These are phyloP conservation scores for Cyanoliseus patagonus DNA, from an alignment of 2,113 vertebrate species.

Conservation along the genomic window DNA sequence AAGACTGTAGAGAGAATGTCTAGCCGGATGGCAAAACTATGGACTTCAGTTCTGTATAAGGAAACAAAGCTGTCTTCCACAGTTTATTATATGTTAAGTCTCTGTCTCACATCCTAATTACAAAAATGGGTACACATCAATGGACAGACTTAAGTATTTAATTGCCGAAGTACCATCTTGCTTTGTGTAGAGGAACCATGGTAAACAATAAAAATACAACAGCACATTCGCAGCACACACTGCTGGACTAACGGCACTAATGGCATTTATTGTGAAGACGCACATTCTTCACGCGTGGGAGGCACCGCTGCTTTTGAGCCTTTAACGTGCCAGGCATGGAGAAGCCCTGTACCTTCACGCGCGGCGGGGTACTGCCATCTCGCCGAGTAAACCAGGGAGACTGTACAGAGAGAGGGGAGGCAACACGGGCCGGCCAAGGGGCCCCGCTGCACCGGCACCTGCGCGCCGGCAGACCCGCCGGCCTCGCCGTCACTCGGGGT, in stretches of 20 bases:
- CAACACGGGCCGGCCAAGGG: accelerated
- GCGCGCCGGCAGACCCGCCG: accelerated
- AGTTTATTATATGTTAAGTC: background rate
- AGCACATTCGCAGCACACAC: accelerated
- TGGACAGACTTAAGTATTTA: accelerated
- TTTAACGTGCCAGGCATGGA: accelerated
- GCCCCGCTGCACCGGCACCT: background rate
- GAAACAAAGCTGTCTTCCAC: background rate
- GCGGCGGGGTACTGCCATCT: accelerated
- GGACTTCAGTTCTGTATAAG: background rate
- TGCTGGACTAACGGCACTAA: accelerated
- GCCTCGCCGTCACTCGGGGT: accelerated
- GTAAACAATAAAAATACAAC: background rate
- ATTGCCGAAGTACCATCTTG: background rate
- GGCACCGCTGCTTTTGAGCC: accelerated
- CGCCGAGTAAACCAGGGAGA: accelerated
- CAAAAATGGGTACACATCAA: background rate
- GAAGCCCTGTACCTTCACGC: accelerated
- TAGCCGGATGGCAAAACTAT: background rate
- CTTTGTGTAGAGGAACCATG: accelerated
- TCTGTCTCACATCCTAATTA: accelerated
- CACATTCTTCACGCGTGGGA: accelerated
- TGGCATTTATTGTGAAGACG: accelerated
- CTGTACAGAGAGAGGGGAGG: accelerated
- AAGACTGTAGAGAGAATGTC: background rate